Conservation (phyloP, 2,113 vertebrate genomes). For the Rattus rattus region DNA sequence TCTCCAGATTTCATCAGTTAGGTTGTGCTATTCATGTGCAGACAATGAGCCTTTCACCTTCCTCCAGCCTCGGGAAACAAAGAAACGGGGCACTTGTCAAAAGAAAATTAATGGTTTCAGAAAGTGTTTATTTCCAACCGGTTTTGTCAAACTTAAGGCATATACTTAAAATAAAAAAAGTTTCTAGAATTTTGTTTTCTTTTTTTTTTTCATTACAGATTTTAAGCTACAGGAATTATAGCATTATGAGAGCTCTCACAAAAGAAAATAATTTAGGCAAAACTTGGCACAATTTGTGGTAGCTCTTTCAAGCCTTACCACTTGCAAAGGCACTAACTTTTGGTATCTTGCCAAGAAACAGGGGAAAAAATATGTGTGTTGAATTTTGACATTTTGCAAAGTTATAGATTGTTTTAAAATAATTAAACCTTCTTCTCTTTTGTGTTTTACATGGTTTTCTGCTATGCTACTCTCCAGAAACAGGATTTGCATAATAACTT, state of each 20-base stretch:
- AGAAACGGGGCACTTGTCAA: constrained; percentile 1
- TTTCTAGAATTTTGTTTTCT: background rate
- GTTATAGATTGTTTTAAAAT: background rate
- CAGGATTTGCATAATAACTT: background rate
- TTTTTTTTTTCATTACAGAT: background rate
- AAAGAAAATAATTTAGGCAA: constrained; percentile 49
- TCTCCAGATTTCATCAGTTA: constrained; percentile 42
- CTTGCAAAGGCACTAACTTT: constrained; percentile 6
- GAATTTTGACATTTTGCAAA: constrained; percentile 32
- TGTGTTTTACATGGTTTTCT: constrained; percentile 1
- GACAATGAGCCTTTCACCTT: background rate
- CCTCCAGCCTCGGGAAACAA: background rate
- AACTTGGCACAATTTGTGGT: background rate
- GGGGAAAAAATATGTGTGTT: background rate
- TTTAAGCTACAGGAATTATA: constrained; percentile 32
- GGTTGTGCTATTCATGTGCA: background rate
- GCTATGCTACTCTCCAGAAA: constrained; percentile 5
- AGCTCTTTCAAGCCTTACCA: constrained; percentile 27
- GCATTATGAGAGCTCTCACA: background rate
- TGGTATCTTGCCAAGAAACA: background rate
- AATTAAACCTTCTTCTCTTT: constrained; percentile 22
- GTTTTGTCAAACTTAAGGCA: background rate
- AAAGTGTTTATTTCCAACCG: constrained; percentile 9
- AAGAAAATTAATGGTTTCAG: background rate
- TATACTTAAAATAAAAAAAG: background rate